Evolutionary conservation across 2,888 invertebrate genomes (phyloP), one percentile per base, ranked within the genome.

Genomic region (Agrochola lychnidis): DNA sequence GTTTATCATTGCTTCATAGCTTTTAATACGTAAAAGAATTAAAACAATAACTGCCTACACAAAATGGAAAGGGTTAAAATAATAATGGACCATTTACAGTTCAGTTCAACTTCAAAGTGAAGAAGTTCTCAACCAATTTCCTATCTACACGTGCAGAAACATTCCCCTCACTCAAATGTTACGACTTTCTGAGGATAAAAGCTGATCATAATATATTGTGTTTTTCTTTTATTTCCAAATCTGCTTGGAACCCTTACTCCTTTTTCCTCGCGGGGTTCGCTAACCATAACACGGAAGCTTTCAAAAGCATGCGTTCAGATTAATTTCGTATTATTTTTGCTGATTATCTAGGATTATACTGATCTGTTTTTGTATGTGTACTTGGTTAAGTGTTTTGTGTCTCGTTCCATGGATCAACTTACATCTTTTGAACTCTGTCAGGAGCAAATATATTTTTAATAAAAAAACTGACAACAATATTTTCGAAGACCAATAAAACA

Each of bases 211-310:
- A 76, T 78, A 64, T 72, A 82, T 73, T 76, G 66, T 78, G 79
- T 79, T 71, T 83, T 83, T 69, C 70, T 82, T 82, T 74, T 83
- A 83, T 83, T 68, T 73, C 51, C 14, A 79, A 79, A 83, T 83
- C 73, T 73, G 70, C 79, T 63, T 63, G 40, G 67, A 48, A 78
- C 63, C 67, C 42, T 42, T 59, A 59, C 67, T 73, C 36, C 40
- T 25, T 40, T 75, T 22, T 14, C 40, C 30, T 51, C 36, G 16
- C 42, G 64, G 36, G 2, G 56, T n/a, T 36, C 22, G 51, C 72
- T 57, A 30, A 51, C 42, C 56, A 76, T 66, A 36, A 66, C 69
- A 51, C 36, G 61, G 45, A 67, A 36, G 70, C 68, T 69, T 61
- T 74, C 59, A 74, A 61, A 71, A 70, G 25, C 63, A 68, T 70